Conservation (phyloP, 2,888 invertebrate species). For the Lepidocyrtinus sp. region DNA sequence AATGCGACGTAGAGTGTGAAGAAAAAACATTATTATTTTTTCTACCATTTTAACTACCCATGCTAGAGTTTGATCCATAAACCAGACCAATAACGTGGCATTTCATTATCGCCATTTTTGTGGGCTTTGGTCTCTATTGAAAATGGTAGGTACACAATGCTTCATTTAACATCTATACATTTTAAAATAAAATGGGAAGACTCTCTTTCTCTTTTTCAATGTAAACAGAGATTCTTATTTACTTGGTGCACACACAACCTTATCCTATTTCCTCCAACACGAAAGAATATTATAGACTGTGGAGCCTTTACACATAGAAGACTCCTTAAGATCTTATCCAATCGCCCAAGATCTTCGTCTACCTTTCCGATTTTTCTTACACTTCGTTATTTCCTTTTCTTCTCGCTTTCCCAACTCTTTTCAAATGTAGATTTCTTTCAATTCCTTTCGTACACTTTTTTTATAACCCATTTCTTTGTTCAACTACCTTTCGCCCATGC, state of each 20-base stretch:
- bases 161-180: too few species aligned
- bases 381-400: conserved; percentile 60
- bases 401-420: conserved; percentile 58
- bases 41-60: conserved; percentile 17
- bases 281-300: too few species aligned
- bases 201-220: too few species aligned
- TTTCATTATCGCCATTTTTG: conserved; percentile 44
- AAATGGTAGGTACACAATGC: too few species aligned
- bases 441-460: conserved; percentile 52
- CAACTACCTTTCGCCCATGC: conserved; percentile 4
- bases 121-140: too few species aligned
- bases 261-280: too few species aligned
- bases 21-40: conserved; percentile 22
- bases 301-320: too few species aligned
- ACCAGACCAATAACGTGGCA: conserved; percentile 38
- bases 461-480: conserved; percentile 22
- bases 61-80: conserved; percentile 38
- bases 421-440: conserved; percentile 63
- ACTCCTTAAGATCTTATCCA: conserved; percentile 49
- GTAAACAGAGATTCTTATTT: too few species aligned
- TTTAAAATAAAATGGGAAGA: too few species aligned
- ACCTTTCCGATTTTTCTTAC: conserved; percentile 52
- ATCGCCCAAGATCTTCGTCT: conserved; percentile 52
- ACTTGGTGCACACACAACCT: too few species aligned
- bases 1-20: background rate